Evolutionary conservation across 1,140 invertebrate genomes (phyloP), one percentile per base, ranked within the genome.

Genomic region (Helicoverpa armigera): DNA sequence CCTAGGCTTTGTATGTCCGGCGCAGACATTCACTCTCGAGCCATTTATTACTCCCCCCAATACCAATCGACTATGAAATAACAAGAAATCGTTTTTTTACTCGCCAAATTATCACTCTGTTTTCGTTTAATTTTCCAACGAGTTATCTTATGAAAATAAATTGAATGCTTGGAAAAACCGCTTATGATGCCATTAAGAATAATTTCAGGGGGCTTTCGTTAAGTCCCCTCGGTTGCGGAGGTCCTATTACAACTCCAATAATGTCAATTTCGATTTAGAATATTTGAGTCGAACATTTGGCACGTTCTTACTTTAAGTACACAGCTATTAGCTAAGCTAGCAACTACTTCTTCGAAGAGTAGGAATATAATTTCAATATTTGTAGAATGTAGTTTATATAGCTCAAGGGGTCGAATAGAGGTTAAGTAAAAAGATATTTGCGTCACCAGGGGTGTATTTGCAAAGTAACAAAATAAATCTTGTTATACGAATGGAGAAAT

Each of bases 121-220:
- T 82, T 79, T 76, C 77, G 65, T 82, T 82, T 85, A 85, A 83
- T 85, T 85, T 85, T 80, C 74, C 79, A 74, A 79, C 82, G 80
- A 86, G 82, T 85, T 83, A 82, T 82, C 78, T 82, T 82, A 81
- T 77, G 80, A 74, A 84, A 86, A 84, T 84, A 84, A 86, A 86
- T 86, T 86, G 82, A 76, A 82, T 80, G 79, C 76, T 79, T 61
- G 79, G 70, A 63, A 83, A 82, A 86, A 82, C 85, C 81, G 82
- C 75, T 83, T 83, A 82, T 70, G 81, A 82, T 85, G 81, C 79
- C 79, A 82, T 85, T 82, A 85, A 80, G 83, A 77, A 82, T 82
- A 79, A 80, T 82, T 85, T 85, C 75, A 72, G 72, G 70, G 51
- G 43, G 76, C 61, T 70, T 79, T 61, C 76, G 76, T 54, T 77